Percentiles rank a stretch among this genome's conserved stretches.
Conservation (phyloP, 2,888 invertebrate species). For the Drosophila nigricruria region DNA sequence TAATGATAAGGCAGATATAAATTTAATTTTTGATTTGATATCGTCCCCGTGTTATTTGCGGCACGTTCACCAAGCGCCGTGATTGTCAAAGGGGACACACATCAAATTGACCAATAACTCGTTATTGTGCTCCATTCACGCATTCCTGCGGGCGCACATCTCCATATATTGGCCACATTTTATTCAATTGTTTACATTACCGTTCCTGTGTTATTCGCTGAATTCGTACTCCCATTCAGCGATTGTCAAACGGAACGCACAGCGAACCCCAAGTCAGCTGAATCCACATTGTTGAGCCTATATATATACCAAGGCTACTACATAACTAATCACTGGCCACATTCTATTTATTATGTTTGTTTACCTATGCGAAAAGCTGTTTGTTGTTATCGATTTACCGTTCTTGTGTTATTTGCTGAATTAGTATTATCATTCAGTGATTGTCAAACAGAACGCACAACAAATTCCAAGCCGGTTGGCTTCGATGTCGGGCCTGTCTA, state of each 20-base stretch:
- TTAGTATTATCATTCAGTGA: constrained; percentile 52
- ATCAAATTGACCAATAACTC: constrained; percentile 77
- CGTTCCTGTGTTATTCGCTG: constrained; percentile 84
- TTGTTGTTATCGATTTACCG: constrained; percentile 30
- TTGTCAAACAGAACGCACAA: constrained; percentile 84
- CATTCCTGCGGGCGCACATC: constrained; percentile 68
- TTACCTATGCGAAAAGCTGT: not conserved
- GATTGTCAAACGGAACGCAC: constrained; percentile 84
- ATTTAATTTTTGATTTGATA: not conserved
- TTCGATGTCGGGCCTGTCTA: constrained; percentile 34
- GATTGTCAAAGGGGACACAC: constrained; percentile 84
- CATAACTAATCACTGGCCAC: constrained; percentile 42
- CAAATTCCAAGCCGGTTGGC: constrained; percentile 35
- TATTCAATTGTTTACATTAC: constrained; percentile 8
- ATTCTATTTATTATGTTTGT: not conserved
- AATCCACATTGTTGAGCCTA: constrained; percentile 49
- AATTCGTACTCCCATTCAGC: constrained; percentile 52
- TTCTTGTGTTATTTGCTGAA: constrained; percentile 84
- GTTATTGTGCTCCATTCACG: constrained; percentile 75
- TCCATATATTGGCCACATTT: constrained; percentile 81
- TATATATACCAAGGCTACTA: constrained; percentile 15
- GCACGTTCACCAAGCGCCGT: constrained; percentile 68
- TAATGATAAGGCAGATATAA: not conserved
- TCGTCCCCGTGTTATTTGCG: constrained; percentile 84
- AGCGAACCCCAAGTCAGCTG: constrained; percentile 50